Evolutionary conservation across 2,888 invertebrate species (phyloP).

Genomic region (Cistogaster globosa): DNA sequence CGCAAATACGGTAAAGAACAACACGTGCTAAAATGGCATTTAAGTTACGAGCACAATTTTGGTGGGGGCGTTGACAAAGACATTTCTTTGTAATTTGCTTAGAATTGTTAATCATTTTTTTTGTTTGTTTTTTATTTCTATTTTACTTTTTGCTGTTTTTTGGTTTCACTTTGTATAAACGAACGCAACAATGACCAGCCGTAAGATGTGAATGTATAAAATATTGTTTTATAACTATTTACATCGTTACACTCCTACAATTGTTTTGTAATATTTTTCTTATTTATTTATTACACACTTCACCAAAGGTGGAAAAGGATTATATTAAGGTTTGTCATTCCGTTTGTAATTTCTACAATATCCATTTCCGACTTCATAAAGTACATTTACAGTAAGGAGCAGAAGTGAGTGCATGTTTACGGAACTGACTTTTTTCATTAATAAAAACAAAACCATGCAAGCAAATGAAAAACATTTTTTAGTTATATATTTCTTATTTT

Average conservation of each 20-base stretch:
- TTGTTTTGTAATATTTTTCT: conserved; percentile 7
- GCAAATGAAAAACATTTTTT: no score
- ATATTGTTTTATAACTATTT: conserved; percentile 25
- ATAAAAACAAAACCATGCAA: no score
- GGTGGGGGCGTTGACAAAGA: not conserved
- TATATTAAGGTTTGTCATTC: no score
- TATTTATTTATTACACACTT: not conserved
- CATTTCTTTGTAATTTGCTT: conserved; percentile 19
- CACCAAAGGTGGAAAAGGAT: no score
- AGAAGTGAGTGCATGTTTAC: no score
- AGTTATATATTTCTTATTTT: no score
- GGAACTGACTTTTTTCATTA: no score
- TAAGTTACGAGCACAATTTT: not conserved
- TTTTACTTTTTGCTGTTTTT: not conserved
- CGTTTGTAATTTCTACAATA: no score
- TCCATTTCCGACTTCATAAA: no score
- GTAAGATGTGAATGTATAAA: conserved; percentile 20
- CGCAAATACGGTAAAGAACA: conserved; percentile 64
- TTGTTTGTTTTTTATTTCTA: not conserved
- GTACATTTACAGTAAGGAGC: no score
- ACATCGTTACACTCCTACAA: conserved; percentile 1
- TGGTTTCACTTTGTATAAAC: not conserved
- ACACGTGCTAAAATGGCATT: conserved; percentile 55
- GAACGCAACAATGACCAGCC: not conserved
- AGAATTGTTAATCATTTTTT: conserved; percentile 39